Conservation (phyloP, 37 sponge, comb jelly and placozoan species). For the Halisarca cf. caerulea region DNA sequence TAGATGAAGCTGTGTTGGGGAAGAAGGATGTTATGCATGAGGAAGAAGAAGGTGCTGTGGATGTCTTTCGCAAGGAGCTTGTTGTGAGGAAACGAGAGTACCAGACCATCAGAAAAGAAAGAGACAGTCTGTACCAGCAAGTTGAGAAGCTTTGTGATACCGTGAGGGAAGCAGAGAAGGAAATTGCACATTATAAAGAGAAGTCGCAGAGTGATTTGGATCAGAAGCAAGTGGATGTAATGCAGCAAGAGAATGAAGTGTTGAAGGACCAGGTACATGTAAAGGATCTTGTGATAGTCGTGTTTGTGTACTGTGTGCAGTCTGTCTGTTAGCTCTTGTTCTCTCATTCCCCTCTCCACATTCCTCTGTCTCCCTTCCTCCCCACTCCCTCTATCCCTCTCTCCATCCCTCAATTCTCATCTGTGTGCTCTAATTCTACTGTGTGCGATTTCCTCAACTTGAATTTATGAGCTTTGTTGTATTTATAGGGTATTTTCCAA, state of each 20-base stretch:
- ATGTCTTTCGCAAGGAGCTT: background rate
- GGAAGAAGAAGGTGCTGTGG: background rate
- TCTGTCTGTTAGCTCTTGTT: no score
- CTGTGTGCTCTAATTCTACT: no score
- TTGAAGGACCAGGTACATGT: constrained; percentile 8
- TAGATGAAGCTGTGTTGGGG: background rate
- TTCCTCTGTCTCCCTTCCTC: no score
- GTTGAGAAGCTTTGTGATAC: background rate
- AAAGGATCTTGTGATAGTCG: no score
- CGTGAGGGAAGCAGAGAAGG: background rate
- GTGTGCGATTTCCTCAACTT: no score
- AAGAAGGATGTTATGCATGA: background rate
- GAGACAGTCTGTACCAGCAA: background rate
- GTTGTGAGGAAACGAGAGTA: background rate
- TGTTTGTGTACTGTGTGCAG: no score
- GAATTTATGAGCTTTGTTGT: no score
- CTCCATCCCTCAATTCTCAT: no score
- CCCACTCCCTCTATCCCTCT: no score
- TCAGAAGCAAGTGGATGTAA: background rate
- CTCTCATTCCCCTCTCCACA: no score
- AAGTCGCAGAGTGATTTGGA: no score
- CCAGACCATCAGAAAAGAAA: constrained; percentile 1
- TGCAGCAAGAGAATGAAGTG: background rate
- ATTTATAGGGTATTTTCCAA: no score
- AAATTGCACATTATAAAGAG: background rate